Conservation (phyloP, 2,797 vertebrate genomes). For the Pangasius krempfi region DNA sequence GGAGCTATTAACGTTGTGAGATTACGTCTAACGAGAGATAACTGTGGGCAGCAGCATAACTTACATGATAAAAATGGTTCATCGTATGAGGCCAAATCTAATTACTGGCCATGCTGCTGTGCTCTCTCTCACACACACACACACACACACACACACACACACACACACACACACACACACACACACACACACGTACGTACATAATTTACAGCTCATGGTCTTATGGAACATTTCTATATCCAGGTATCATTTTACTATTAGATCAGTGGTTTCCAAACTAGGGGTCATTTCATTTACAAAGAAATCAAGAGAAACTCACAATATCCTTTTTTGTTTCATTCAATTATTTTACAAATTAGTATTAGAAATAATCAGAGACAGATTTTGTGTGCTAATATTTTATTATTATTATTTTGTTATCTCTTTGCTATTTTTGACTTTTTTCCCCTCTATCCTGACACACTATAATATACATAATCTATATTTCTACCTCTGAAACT, state of each 20-base stretch:
- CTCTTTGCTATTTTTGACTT: background rate
- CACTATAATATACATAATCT: no score
- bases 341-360: background rate
- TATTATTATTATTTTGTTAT: background rate
- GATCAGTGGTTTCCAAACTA: background rate
- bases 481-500: no score
- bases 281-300: background rate
- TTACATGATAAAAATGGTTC: slow-evolving; percentile 23
- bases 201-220: background rate
- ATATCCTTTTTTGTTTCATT: background rate
- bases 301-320: background rate
- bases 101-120: slow-evolving; percentile 20
- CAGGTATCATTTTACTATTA: background rate
- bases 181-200: background rate
- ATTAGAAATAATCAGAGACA: background rate
- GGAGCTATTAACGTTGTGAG: slow-evolving; percentile 1
- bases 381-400: no score
- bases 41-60: slow-evolving; percentile 3
- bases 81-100: slow-evolving; percentile 28
- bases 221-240: background rate
- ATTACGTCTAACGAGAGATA: background rate
- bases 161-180: slow-evolving; percentile 14
- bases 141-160: background rate
- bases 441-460: background rate
- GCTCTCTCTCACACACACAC: background rate